Percentiles rank a stretch among this genome's conserved stretches.
Evolutionary conservation across 2,888 invertebrate species (phyloP).

Genomic region (Drosophila quinaria): DNA sequence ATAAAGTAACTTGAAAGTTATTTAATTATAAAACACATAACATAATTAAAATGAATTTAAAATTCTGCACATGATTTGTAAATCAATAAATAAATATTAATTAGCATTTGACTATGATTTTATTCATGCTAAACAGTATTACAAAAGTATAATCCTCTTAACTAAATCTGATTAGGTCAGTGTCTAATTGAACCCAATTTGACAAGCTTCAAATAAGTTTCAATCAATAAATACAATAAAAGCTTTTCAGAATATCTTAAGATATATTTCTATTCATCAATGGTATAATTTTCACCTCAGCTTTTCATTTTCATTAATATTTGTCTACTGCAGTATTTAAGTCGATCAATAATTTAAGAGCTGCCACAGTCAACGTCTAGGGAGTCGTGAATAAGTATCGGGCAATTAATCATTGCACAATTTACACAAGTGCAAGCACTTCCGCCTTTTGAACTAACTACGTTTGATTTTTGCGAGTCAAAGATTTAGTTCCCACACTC

Average conservation of each 20-base stretch:
- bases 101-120: neutral
- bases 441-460: slow-evolving; percentile 62
- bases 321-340: slow-evolving; percentile 3
- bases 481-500: slow-evolving; percentile 64
- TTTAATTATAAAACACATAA: neutral
- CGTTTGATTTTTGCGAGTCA: slow-evolving; percentile 72
- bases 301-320: neutral
- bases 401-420: slow-evolving; percentile 60
- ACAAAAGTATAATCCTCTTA: neutral
- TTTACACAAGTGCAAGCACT: slow-evolving; percentile 56
- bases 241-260: neutral
- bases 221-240: neutral
- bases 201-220: neutral
- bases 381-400: slow-evolving; percentile 8
- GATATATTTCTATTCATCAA: neutral
- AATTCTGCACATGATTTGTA: slow-evolving; percentile 1
- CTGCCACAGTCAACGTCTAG: slow-evolving; percentile 1
- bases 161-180: neutral
- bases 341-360: slow-evolving; percentile 10
- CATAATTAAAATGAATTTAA: neutral
- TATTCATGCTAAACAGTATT: neutral
- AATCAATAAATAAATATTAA: neutral
- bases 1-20: neutral
- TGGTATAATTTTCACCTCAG: neutral
- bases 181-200: neutral